These are phyloP conservation scores for Tillus elongatus DNA, from an alignment of 2,888 invertebrate genomes.

Conservation along the genomic window DNA sequence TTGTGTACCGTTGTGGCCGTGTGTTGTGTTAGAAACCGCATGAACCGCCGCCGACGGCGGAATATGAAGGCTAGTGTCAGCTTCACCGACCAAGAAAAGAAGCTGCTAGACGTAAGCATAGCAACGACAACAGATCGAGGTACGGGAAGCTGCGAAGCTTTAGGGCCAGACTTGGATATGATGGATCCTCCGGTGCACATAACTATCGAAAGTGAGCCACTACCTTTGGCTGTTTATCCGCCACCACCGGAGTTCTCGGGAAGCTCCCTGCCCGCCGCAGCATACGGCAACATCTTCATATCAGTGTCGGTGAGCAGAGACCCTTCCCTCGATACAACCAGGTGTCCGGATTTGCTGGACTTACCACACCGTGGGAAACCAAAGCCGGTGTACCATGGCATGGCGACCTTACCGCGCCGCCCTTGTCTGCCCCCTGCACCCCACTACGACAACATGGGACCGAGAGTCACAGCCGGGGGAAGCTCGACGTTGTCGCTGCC, in stretches of 20 bases:
- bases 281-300: slow-evolving; percentile 73
- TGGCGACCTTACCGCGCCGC: slow-evolving; percentile 41
- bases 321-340: slow-evolving; percentile 53
- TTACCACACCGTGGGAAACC: slow-evolving; percentile 49
- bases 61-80: slow-evolving; percentile 71
- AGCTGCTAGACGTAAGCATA: slow-evolving; percentile 70
- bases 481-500: slow-evolving; percentile 79
- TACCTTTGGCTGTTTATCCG: slow-evolving; percentile 41
- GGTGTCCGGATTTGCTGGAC: slow-evolving; percentile 74
- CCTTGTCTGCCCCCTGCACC: slow-evolving; percentile 34
- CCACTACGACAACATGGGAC: slow-evolving; percentile 85
- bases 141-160: slow-evolving; percentile 47
- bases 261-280: slow-evolving; percentile 45
- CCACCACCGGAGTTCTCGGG: slow-evolving; percentile 53
- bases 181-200: slow-evolving; percentile 44
- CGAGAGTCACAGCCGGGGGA: slow-evolving; percentile 79
- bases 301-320: slow-evolving; percentile 65
- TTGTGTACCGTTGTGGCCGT: slow-evolving; percentile 52
- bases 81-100: slow-evolving; percentile 82
- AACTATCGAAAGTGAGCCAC: slow-evolving; percentile 45
- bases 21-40: slow-evolving; percentile 47
- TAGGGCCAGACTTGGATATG: slow-evolving; percentile 51
- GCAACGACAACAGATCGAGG: slow-evolving; percentile 57
- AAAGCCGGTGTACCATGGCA: slow-evolving; percentile 39
- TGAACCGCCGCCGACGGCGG: slow-evolving; percentile 50